Evolutionary conservation across 2,888 invertebrate genomes (phyloP), one percentile per base, ranked within the genome.

Genomic region (Prosapia bicincta): DNA sequence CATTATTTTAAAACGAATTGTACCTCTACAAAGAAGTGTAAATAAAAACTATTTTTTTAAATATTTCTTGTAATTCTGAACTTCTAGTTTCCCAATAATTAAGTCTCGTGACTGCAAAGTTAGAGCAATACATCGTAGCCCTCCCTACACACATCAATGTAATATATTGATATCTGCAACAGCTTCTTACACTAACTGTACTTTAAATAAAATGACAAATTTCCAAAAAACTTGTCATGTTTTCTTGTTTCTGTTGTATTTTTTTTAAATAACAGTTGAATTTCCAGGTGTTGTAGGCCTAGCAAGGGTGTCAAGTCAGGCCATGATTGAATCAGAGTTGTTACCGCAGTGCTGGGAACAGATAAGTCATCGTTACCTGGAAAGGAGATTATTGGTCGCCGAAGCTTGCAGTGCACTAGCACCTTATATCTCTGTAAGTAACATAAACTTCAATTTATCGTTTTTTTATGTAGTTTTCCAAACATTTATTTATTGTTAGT

Each of bases 271-370:
- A 1, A 10, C 23, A 15, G n/a, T 69, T 32, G 10, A 5, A 3
- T 68, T 88, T 79, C 84, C 86, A 78, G 89, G 86, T 32, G 85
- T 87, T 81, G 83, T 86, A 66, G 84, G 85, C n/a, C 85, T 86
- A 81, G 86, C 86, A 26, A 83, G 78, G 38, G 85, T 79, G 81
- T 84, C 79, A 85, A 78, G 86, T 23, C 83, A 85, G 15, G 85
- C 86, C 24, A 82, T 89, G 71, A 87, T 91, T n/a, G 89, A 90
- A 82, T 88, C 89, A 77, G 91, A 92, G 83, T 86, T 92, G 74
- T 84, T 92, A 68, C 91, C 91, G 0, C 89, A 91, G 79, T 91
- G 91, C 82, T 92, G 92, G 92, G 91, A 92, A 82, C 91, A 91
- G 84, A 88, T 92, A 79, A 89, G 87, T 72, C 90, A 92, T 82